These are phyloP conservation scores for Polydrusus cervinus DNA, from an alignment of 2,888 invertebrate genomes.

Conservation along the genomic window DNA sequence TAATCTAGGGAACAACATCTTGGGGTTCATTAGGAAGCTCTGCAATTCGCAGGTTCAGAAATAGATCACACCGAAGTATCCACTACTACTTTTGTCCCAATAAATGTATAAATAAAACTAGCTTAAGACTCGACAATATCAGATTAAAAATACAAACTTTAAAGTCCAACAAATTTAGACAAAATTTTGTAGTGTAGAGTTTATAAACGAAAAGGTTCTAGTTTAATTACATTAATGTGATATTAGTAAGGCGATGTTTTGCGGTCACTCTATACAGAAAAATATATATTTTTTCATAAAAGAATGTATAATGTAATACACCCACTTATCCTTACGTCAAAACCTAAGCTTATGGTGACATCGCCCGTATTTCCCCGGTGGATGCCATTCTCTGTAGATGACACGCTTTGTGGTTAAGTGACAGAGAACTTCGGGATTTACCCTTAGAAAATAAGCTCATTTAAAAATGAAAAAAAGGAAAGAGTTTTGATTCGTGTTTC, in stretches of 20 bases:
- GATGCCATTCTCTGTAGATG: slow-evolving; percentile 28
- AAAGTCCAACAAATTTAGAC: no score
- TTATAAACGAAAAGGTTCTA: no score
- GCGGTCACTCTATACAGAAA: not conserved
- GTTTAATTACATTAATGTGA: no score
- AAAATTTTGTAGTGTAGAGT: no score
- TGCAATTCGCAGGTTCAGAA: no score
- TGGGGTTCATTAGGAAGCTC: no score
- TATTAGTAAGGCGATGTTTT: not conserved
- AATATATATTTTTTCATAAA: slow-evolving; percentile 16
- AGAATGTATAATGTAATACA: slow-evolving; percentile 43
- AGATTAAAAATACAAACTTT: no score
- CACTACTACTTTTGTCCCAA: no score
- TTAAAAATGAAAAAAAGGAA: slow-evolving; percentile 5
- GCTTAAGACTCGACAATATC: no score
- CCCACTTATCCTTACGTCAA: slow-evolving; percentile 45
- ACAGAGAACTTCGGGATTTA: slow-evolving; percentile 38
- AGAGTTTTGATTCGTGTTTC: not conserved
- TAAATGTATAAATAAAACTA: no score
- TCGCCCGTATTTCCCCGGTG: slow-evolving; percentile 44
- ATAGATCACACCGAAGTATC: no score
- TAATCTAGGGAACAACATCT: no score
- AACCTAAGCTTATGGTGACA: slow-evolving; percentile 38
- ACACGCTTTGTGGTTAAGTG: slow-evolving; percentile 44
- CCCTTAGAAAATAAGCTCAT: slow-evolving; percentile 15